These are phyloP conservation scores for Rana temporaria DNA, from an alignment of 2,113 vertebrate species.

Conservation along the genomic window DNA sequence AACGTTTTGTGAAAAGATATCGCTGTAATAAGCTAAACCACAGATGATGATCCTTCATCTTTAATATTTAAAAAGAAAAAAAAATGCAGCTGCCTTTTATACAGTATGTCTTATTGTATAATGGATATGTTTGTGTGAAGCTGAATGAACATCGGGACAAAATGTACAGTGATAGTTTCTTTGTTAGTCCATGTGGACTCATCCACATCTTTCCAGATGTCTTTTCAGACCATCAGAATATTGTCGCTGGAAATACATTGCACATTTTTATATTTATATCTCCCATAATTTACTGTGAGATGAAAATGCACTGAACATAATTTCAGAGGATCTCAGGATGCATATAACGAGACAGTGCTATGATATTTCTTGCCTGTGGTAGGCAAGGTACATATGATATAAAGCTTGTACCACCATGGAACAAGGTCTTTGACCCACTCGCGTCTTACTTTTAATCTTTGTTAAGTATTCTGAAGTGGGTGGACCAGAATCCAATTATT, in stretches of 20 bases:
- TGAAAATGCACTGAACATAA: neutral
- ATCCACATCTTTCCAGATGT: constrained; percentile 48
- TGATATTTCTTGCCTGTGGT: constrained; percentile 10
- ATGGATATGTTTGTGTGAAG: constrained; percentile 21
- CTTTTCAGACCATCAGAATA: constrained; percentile 34
- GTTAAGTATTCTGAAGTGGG: constrained; percentile 33
- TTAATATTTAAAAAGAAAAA: constrained; percentile 43
- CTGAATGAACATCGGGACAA: constrained; percentile 29
- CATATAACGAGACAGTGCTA: constrained; percentile 10
- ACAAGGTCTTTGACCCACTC: constrained; percentile 18
- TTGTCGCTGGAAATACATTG: constrained; percentile 26
- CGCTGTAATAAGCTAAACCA: constrained; percentile 3
- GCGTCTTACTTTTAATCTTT: constrained; percentile 24
- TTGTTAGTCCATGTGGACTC: constrained; percentile 44
- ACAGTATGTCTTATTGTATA: constrained; percentile 34
- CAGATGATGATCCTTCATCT: constrained; percentile 31
- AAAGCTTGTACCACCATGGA: neutral
- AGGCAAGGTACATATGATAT: constrained; percentile 14
- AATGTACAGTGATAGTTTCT: constrained; percentile 44
- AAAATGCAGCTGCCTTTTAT: constrained; percentile 44
- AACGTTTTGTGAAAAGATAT: constrained; percentile 15
- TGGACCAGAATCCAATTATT: constrained; percentile 37
- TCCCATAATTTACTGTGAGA: constrained; percentile 28
- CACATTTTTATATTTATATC: constrained; percentile 29
- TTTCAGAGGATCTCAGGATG: constrained; percentile 10